Evolutionary conservation across 1,140 invertebrate species (phyloP).

Genomic region (Orchesella cincta): DNA sequence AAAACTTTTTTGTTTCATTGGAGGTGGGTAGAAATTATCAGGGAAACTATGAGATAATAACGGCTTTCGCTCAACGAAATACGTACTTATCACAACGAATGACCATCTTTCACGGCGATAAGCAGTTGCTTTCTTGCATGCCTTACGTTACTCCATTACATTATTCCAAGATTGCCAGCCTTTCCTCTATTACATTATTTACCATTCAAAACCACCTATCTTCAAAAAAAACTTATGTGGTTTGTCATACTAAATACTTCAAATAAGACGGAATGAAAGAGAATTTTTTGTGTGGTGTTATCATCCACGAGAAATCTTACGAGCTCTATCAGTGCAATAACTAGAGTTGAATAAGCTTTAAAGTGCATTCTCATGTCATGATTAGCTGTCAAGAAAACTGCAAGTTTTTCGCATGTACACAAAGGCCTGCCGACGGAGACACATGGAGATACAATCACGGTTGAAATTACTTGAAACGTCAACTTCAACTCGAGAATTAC

Average conservation of each 20-base stretch:
- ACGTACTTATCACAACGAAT: background rate
- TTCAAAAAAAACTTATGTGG: background rate
- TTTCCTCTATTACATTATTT: background rate
- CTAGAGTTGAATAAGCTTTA: background rate
- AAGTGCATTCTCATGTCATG: constrained; percentile 14
- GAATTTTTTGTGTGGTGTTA: background rate
- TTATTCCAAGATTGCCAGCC: background rate
- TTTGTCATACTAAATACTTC: background rate
- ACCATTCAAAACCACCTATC: background rate
- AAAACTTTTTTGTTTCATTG: too few relatives aligned
- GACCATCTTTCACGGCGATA: background rate
- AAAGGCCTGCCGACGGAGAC: background rate
- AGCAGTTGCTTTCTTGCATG: background rate
- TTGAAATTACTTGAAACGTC: background rate
- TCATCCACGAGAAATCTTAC: background rate
- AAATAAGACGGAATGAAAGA: background rate
- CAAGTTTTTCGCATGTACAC: background rate
- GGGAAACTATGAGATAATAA: too few relatives aligned
- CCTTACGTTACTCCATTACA: too few relatives aligned
- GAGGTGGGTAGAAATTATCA: too few relatives aligned
- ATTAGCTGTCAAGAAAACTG: background rate
- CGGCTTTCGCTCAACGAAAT: too few relatives aligned
- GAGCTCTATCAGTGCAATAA: background rate
- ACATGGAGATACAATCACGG: background rate
- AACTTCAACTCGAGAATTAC: background rate